Evolutionary conservation across 1,140 invertebrate genomes (phyloP).

Genomic region (Bradysia coprophila): DNA sequence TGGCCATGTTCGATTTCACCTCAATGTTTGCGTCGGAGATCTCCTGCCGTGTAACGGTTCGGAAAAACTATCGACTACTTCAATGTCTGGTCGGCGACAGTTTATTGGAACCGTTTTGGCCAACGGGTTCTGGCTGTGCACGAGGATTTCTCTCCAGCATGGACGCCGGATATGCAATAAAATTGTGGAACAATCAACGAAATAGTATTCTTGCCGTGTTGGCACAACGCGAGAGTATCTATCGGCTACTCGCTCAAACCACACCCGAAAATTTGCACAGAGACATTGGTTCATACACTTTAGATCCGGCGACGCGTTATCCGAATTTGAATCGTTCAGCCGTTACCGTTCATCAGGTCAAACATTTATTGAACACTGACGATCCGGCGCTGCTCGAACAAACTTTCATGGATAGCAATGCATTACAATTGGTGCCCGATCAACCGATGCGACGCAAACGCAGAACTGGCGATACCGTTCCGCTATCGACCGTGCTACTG

Average conservation of each 20-base stretch:
- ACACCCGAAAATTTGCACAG: conserved; percentile 89
- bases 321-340: conserved; percentile 38
- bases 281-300: conserved; percentile 69
- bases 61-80: conserved; percentile 58
- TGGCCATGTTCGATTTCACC: conserved; percentile 99
- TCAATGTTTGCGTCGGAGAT: conserved; percentile 97
- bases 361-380: conserved; percentile 38
- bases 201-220: conserved; percentile 61
- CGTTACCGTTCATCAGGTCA: conserved; percentile 36
- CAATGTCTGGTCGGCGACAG: conserved; percentile 90
- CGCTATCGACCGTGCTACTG: conserved; percentile 13
- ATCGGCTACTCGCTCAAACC: conserved; percentile 74
- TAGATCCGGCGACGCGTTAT: conserved; percentile 75
- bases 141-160: conserved; percentile 89
- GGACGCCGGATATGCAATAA: conserved; percentile 91
- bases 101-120: conserved; percentile 96
- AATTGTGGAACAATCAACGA: conserved; percentile 54
- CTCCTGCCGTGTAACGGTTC: conserved; percentile 48
- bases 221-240: conserved; percentile 89
- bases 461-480: conserved; percentile 16
- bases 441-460: conserved; percentile 17
- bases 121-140: conserved; percentile 93
- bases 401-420: conserved; percentile 25
- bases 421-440: conserved; percentile 13
- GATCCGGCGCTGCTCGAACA: conserved; percentile 35